phyloP scores from a whole-genome alignment of 2,888 invertebrate species.

The Leucania comma region DNA sequence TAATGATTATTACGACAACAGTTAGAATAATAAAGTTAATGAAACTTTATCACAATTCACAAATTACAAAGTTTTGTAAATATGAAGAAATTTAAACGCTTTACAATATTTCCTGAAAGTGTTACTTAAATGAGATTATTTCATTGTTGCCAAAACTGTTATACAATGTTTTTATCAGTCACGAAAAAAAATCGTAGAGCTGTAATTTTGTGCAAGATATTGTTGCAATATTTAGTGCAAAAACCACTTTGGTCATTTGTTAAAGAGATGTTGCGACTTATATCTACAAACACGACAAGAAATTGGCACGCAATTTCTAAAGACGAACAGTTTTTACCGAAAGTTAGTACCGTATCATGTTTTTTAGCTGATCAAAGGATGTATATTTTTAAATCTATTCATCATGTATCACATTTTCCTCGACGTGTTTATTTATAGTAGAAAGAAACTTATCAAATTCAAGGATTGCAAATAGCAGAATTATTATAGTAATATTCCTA shows the following conservation, averaged over 20 bases:
- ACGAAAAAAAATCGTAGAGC: constrained; percentile 53
- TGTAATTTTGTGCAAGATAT: constrained; percentile 43
- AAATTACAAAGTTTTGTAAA: too few relatives aligned
- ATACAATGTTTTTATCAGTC: constrained; percentile 56
- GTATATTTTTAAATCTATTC: constrained; percentile 27
- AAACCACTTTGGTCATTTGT: constrained; percentile 10
- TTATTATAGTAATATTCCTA: too few relatives aligned
- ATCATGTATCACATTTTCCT: constrained; percentile 30
- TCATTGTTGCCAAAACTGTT: constrained; percentile 54
- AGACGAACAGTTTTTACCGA: background rate
- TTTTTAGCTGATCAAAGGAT: constrained; percentile 13
- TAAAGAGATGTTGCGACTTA: background rate
- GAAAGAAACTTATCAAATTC: constrained; percentile 21
- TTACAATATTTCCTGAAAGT: constrained; percentile 48
- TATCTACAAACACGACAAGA: constrained; percentile 1
- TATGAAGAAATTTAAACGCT: constrained; percentile 37
- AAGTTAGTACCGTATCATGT: background rate
- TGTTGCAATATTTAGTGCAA: constrained; percentile 27
- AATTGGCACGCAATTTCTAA: constrained; percentile 23
- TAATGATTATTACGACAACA: background rate
- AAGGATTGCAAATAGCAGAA: constrained; percentile 31
- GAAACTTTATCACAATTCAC: constrained; percentile 3
- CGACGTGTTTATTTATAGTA: constrained; percentile 42
- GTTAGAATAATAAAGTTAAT: background rate
- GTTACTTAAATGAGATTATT: constrained; percentile 47